Conservation (phyloP, 2,797 vertebrate species). For the Austrolebias charrua region DNA sequence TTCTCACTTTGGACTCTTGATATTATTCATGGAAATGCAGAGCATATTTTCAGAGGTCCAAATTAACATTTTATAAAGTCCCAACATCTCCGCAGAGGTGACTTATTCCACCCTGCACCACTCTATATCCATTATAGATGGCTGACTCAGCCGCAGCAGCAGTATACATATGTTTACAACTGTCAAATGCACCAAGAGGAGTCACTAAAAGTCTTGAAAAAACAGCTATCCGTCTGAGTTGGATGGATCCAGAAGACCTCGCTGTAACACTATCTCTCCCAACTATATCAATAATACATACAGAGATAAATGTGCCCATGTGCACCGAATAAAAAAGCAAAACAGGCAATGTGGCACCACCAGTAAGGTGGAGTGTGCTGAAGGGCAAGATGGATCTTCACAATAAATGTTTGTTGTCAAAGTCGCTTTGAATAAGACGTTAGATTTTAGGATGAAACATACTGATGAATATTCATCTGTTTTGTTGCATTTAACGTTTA, state of each 20-base stretch:
- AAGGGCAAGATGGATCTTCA: not conserved
- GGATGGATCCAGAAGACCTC: slow-evolving; percentile 47
- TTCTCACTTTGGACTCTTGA: slow-evolving; percentile 26
- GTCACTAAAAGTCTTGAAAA: slow-evolving; percentile 44
- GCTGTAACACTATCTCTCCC: slow-evolving; percentile 56
- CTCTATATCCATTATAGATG: slow-evolving; percentile 73
- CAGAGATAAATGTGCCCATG: slow-evolving; percentile 47
- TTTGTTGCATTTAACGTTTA: slow-evolving; percentile 2
- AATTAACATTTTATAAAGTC: slow-evolving; percentile 70
- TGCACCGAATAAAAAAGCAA: slow-evolving; percentile 31
- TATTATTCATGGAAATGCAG: slow-evolving; percentile 55
- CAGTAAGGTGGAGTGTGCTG: slow-evolving; percentile 12
- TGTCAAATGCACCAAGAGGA: slow-evolving; percentile 60
- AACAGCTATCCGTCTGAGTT: slow-evolving; percentile 43
- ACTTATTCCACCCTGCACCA: slow-evolving; percentile 51
- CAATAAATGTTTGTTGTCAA: not conserved
- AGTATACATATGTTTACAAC: slow-evolving; percentile 74
- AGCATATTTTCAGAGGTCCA: slow-evolving; percentile 46
- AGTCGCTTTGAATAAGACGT: not conserved
- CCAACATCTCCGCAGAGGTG: slow-evolving; percentile 58
- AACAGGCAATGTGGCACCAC: slow-evolving; percentile 3
- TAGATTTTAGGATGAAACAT: no score
- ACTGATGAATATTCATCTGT: not conserved
- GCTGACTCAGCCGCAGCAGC: slow-evolving; percentile 36
- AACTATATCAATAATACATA: slow-evolving; percentile 69